A percentile compares a stretch with the other conserved stretches of the same genome.
Conservation (phyloP, 2,113 vertebrate species). For the Siphamia tubifer region DNA sequence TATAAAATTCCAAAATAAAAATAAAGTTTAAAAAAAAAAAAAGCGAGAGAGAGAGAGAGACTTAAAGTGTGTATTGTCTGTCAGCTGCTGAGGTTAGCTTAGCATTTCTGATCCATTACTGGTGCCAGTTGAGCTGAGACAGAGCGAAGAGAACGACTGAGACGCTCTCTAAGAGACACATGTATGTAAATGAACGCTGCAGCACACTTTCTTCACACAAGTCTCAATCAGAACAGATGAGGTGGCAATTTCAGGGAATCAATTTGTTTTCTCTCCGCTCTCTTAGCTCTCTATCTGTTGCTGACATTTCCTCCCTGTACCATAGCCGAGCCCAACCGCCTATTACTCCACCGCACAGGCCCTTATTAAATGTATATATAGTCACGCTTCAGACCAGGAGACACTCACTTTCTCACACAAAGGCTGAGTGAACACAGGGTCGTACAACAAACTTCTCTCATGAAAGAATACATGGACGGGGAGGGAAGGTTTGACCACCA, state of each 20-base stretch:
- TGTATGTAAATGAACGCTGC: background rate
- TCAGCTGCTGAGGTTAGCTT: too few relatives aligned
- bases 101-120: constrained; percentile 47
- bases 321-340: constrained; percentile 71
- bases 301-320: constrained; percentile 73
- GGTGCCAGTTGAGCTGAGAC: constrained; percentile 42
- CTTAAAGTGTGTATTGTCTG: too few relatives aligned
- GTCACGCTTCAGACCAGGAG: constrained; percentile 72
- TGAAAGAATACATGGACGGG: constrained; percentile 31
- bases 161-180: background rate
- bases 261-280: constrained; percentile 69
- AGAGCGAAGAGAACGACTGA: constrained; percentile 5
- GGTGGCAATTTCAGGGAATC: constrained; percentile 51
- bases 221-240: constrained; percentile 49
- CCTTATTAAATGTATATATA: constrained; percentile 87
- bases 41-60: too few relatives aligned
- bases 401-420: constrained; percentile 72
- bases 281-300: constrained; percentile 64
- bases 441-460: constrained; percentile 33
- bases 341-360: constrained; percentile 80
- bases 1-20: too few relatives aligned
- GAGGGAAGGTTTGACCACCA: constrained; percentile 45
- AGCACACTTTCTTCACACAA: constrained; percentile 5
- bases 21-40: too few relatives aligned
- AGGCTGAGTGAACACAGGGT: constrained; percentile 42